Evolutionary conservation across 2,888 invertebrate genomes (phyloP), one percentile per base, ranked within the genome.

Genomic region (Erpobdella octoculata): DNA sequence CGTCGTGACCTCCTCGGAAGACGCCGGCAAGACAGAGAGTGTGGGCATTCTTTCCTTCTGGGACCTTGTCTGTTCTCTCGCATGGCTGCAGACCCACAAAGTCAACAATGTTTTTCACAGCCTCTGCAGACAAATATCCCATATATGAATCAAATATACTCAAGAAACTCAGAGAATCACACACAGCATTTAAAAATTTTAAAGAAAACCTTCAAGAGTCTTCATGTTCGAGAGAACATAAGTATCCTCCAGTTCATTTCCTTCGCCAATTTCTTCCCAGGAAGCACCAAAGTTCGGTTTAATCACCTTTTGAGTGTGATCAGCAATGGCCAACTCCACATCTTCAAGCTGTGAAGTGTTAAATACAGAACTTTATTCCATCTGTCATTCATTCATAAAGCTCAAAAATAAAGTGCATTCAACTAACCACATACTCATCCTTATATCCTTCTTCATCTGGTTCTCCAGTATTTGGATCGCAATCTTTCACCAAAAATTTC

Each of bases 371-470:
- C 18, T 41, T 41, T 12, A 41, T 12, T 12, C 9, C 9, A 53
- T 12, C 9, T 21, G 28, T 25, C 9, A 53, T 25, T n/a, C 5
- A 53, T 25, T 53, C 53, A 3, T 0, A 18, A 12, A 53, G 28
- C 8, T 5, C 5, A 6, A 25, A 15, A 37, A 68, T n/a, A 70
- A 12, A 5, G 35, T 58, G 25, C 53, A 53, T 25, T 3, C 4
- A 48, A 73, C 83, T 78, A 79, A 88, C 88, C 78, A 83, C 83
- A 81, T 98, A 98, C 74, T 94, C 93, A 81, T 99, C 98, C 71
- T 91, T 90, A 78, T 97, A 98, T 6, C 95, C 90, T 79, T 96
- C 95, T n/a, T 94, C 95, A 2, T 92, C 90, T 0, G 96, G 92
- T 64, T 90, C 86, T 0, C 97, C 96, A 0, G 95, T 93, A 28